Conservation (phyloP, 2,888 invertebrate genomes). For the Drosophila pullipes region DNA sequence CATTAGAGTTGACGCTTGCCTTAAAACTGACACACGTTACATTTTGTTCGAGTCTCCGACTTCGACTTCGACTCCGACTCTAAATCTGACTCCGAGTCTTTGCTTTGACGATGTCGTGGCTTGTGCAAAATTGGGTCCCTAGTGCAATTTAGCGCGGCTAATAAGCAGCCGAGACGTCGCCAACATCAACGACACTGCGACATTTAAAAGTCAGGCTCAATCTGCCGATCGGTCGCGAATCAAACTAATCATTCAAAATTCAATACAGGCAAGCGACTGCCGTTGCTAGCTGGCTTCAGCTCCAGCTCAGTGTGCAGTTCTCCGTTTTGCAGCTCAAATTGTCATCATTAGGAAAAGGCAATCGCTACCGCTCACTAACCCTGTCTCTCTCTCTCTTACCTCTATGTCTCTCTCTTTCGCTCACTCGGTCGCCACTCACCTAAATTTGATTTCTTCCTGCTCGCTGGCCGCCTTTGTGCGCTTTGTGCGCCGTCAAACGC, state of each 20-base stretch:
- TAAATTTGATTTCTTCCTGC: conserved; percentile 80
- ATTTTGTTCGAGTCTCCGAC: conserved; percentile 59
- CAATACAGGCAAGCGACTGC: conserved; percentile 68
- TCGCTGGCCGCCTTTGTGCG: conserved; percentile 71
- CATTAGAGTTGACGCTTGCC: conserved; percentile 82
- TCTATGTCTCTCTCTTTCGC: conserved; percentile 13
- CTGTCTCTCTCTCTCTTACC: conserved; percentile 9
- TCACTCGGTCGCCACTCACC: conserved; percentile 44
- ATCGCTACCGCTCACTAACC: conserved; percentile 72
- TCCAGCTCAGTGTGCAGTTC: conserved; percentile 11
- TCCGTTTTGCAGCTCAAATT: conserved; percentile 68
- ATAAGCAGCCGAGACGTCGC: conserved; percentile 80
- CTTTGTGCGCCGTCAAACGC: conserved; percentile 79
- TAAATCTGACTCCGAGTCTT: conserved; percentile 31
- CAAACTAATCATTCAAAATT: conserved; percentile 83
- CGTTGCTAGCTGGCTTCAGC: conserved; percentile 24
- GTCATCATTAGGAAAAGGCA: conserved; percentile 83
- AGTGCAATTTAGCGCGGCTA: conserved; percentile 81
- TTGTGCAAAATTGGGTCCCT: conserved; percentile 80
- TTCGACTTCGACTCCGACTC: conserved; percentile 25
- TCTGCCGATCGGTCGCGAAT: conserved; percentile 80
- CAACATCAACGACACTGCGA: conserved; percentile 62
- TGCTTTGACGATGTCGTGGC: conserved; percentile 65
- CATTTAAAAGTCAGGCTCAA: conserved; percentile 81
- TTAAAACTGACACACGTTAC: conserved; percentile 82